Evolutionary conservation across 2,113 vertebrate genomes (phyloP), one percentile per base, ranked within the genome.

Genomic region (Embiotoca jacksoni): DNA sequence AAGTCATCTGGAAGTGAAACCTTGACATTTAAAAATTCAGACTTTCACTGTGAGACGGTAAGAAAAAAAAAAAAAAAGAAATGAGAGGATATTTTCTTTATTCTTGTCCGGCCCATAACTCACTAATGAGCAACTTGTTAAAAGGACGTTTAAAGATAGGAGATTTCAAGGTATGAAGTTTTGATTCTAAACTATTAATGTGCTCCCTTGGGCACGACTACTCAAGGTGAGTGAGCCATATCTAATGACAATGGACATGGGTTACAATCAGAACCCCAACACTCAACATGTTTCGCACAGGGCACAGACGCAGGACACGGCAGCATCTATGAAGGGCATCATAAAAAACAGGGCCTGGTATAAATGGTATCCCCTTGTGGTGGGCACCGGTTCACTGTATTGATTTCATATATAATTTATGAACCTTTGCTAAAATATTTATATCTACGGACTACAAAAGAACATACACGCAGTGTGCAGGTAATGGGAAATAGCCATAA

Each of bases 1-100:
- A 58, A 67, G 35, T 36, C 9, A 44, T 53, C 10, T 68, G 44
- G 35, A 54, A 39, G 37, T 31, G 32, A 64, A 53, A 58, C 16
- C 23, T 59, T 66, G 58, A 57, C 44, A 68, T 80, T 72, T 77
- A 7, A 36, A 63, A 46, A 60, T 44, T 58, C 39, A 60, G 37
- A 44, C 50, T 52, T 63, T 70, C 30, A 65, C 9, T 39, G 41
- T 35, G 44, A 53, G 39, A 59, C 46, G 56, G 33, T 6, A 15
- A 47, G 6, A 11, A 7, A 13, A 16, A 7, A 13, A 16, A 16
- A 44, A 11, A 3, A 30, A 62, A 46, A 31, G 5, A 60, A 52
- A 16, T 37, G 7, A 44, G 41, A 59, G 3, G 8, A n/a, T 30
- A 10, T 50, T 33, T 44, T 4, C 10, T 11, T 11, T 44, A 3